Conservation (phyloP, 2,797 vertebrate genomes). For the Epinephelus malabaricus region DNA sequence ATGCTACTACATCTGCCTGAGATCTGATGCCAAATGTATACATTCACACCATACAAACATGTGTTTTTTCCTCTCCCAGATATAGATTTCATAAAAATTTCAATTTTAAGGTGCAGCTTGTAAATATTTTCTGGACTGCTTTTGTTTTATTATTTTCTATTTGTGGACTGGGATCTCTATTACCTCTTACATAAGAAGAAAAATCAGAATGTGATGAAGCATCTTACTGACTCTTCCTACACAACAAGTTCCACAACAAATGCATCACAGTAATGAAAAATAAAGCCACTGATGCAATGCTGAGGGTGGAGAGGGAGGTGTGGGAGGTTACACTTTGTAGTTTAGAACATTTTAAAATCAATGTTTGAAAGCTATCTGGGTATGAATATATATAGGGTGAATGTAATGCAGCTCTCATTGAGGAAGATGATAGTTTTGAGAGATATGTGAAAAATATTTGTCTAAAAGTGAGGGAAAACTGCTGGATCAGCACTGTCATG, state of each 20-base stretch:
- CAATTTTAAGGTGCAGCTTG: not conserved
- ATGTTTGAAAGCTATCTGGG: conserved; percentile 14
- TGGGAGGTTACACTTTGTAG: conserved; percentile 11
- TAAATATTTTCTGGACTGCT: not conserved
- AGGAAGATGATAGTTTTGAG: conserved; percentile 40
- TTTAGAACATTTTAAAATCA: conserved; percentile 34
- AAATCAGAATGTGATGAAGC: conserved; percentile 3
- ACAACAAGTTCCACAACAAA: conserved; percentile 17
- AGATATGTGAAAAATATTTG: conserved; percentile 54
- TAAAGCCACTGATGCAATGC: conserved; percentile 30
- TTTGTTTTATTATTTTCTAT: conserved; percentile 2
- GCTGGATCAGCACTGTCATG: conserved; percentile 67
- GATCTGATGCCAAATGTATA: no score
- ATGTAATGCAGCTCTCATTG: conserved; percentile 10
- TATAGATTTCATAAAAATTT: not conserved
- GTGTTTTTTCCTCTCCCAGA: not conserved
- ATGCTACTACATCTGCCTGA: no score
- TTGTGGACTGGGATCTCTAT: conserved; percentile 1
- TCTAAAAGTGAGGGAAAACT: conserved; percentile 50
- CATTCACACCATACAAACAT: no score
- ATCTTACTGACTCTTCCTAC: conserved; percentile 8
- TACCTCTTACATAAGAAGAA: not conserved
- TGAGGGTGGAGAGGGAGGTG: not conserved
- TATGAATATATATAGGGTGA: conserved; percentile 22
- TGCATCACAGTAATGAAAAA: conserved; percentile 38